These are phyloP conservation scores for Apoda limacodes DNA, from an alignment of 2,888 invertebrate species.

Conservation along the genomic window DNA sequence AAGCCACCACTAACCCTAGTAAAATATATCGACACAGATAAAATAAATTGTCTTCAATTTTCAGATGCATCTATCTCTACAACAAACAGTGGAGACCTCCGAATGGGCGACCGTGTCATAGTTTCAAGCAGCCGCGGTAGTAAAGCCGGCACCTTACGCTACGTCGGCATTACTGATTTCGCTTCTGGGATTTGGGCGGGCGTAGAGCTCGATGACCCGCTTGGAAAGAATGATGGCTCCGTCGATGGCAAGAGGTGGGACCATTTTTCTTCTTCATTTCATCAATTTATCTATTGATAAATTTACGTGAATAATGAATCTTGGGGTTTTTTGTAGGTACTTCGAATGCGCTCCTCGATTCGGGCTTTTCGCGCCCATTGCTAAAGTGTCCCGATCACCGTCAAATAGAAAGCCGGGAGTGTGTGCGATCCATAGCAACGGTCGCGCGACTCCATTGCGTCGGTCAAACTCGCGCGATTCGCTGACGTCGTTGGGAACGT, in stretches of 20 bases:
- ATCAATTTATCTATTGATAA: too few species aligned
- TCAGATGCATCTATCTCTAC: slow-evolving; percentile 61
- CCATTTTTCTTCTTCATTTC: too few species aligned
- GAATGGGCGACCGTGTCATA: slow-evolving; percentile 92
- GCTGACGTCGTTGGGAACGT: slow-evolving; percentile 75
- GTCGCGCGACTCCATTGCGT: slow-evolving; percentile 70
- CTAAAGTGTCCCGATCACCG: slow-evolving; percentile 90
- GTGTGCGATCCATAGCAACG: slow-evolving; percentile 73
- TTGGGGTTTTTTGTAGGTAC: slow-evolving; percentile 83
- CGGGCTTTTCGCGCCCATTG: slow-evolving; percentile 93
- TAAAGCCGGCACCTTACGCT: slow-evolving; percentile 88
- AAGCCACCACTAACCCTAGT: too few species aligned
- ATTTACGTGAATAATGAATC: too few species aligned
- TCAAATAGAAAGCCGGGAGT: slow-evolving; percentile 75
- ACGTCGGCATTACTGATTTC: slow-evolving; percentile 90
- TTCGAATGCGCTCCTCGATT: slow-evolving; percentile 92
- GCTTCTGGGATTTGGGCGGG: slow-evolving; percentile 96
- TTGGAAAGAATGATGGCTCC: slow-evolving; percentile 96
- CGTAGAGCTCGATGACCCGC: slow-evolving; percentile 91
- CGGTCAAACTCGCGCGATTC: slow-evolving; percentile 90
- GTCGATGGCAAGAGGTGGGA: slow-evolving; percentile 94
- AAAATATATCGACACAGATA: too few species aligned
- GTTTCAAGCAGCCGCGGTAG: slow-evolving; percentile 88
- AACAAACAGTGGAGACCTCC: slow-evolving; percentile 72
- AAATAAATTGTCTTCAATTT: too few species aligned